Base-by-base conservation (phyloP, 2,797 vertebrate species). In the Eremophila alpestris region DNA sequence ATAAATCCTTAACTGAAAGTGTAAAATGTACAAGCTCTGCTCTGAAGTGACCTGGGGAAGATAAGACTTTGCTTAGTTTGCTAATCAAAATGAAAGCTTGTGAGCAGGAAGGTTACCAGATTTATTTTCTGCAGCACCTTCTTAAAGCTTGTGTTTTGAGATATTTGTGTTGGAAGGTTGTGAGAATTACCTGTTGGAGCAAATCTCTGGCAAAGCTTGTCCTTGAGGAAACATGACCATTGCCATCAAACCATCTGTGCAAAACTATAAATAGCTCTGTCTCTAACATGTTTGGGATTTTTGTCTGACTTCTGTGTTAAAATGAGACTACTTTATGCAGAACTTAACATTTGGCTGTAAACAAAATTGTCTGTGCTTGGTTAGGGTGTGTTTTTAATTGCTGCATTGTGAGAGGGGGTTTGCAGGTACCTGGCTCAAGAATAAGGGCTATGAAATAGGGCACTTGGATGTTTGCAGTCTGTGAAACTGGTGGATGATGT, bases 191-290 rank as follows among this genome's bases (percentile, higher is more conserved):
- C 96, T 95, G 89, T 76, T 1, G 1, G 83, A 89, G 68, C 59
- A 84, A 62, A 89, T 84, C 45, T 86, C 70, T 83, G 76, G 58
- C 38, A n/a, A 32, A 89, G 32, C 41, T 81, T 77, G 70, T 88
- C 94, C 92, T 95, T 97, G 82, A 94, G 80, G 76, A 92, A 93
- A 83, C 52, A 32, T 62, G 49, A 83, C 65, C 80, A 79, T 93
- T 92, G 16, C 64, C 81, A 68, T 83, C 41, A 91, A 90, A 71
- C 91, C 75, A 80, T 95, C 90, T 96, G 91, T 94, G 70, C 83
- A 74, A 70, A 75, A 59, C 65, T 94, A 90, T 92, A 91, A 89
- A 94, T 94, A 95, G 74, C 46, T 83, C 69, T 94, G 63, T 86
- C 59, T 93, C 60, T 69, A 82, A 71, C 80, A 81, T 94, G 23